Base-by-base conservation (phyloP, 2,888 invertebrate genomes). In the Cheilosia soror region DNA sequence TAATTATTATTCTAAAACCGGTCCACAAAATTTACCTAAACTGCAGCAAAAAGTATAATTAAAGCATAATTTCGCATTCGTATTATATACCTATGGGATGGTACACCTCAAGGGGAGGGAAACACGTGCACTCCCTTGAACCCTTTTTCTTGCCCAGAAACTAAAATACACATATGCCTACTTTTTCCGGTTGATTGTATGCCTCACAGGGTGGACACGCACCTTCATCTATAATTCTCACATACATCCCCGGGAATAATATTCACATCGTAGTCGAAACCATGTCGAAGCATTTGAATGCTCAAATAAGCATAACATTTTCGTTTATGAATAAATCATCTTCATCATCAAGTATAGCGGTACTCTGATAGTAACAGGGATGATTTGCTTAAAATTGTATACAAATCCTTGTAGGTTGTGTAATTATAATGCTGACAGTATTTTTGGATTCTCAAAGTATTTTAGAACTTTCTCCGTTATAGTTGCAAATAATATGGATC, bases 241-340 rank as follows among this genome's bases (percentile, higher is more conserved):
- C 53, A 62, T 47, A 58, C 25, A 71, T 37, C 40, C 66, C 53
- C 53, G 40, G 53, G 63, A 73, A 51, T 60, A 29, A 51, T 20
- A 51, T 51, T 42, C 44, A 73, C 73, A 47, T 49, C 63, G 33
- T 33, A 31, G 33, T 33, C 20, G 7, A 51, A 47, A 25, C 11
- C 57, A 65, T 73, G 33, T 33, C 20, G 7, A 51, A 47, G 13
- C 11, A 65, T 73, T 73, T 57, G 53, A 66, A 66, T 66, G 65
- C 33, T 75, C 65, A 66, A 66, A 58, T 66, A 57, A 58, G 75
- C 75, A 75, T 57, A 75, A 47, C 47, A 66, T 58, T 62, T 29
- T 66, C 57, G 29, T 49, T 66, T 66, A 44, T 75, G 75, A 75
- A 75, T 75, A 75, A 75, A 75, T 75, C 57, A 75, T 75, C 31